A percentile compares a stretch with the other conserved stretches of the same genome.
Conservation (phyloP, 1,140 invertebrate genomes). For the Drosophila triauraria region DNA sequence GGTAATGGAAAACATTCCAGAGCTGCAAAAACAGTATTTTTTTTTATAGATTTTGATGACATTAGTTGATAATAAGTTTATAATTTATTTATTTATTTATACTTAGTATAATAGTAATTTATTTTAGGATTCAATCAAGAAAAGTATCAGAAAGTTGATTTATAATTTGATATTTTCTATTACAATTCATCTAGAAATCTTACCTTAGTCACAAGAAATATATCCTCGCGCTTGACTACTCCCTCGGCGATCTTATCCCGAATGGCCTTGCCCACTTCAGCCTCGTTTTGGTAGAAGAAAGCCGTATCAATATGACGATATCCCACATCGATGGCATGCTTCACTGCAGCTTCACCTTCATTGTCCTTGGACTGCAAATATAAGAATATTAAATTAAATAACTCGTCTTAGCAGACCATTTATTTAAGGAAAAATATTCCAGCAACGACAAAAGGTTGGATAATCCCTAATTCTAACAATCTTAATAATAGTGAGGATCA, state of each 20-base stretch:
- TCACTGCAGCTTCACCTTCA: slow-evolving; percentile 89
- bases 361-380: slow-evolving; percentile 87
- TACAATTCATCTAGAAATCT: not conserved
- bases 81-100: too few relatives aligned
- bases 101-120: too few relatives aligned
- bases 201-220: slow-evolving; percentile 94
- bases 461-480: too few relatives aligned
- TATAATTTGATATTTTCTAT: slow-evolving; percentile 75
- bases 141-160: too few relatives aligned
- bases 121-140: too few relatives aligned
- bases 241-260: slow-evolving; percentile 88
- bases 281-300: slow-evolving; percentile 91
- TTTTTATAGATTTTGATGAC: not conserved
- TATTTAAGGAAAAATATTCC: too few relatives aligned
- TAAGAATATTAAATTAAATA: not conserved
- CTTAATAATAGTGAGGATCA: too few relatives aligned
- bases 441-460: too few relatives aligned
- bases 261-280: slow-evolving; percentile 90
- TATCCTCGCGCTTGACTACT: slow-evolving; percentile 91
- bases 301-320: slow-evolving; percentile 95
- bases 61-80: too few relatives aligned
- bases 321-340: slow-evolving; percentile 90
- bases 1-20: slow-evolving; percentile 86
- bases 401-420: too few relatives aligned
- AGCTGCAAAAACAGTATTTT: slow-evolving; percentile 60